Percentiles rank a stretch among this genome's conserved stretches.
Evolutionary conservation across 1,140 invertebrate species (phyloP).

Genomic region (Augochlora pura): DNA sequence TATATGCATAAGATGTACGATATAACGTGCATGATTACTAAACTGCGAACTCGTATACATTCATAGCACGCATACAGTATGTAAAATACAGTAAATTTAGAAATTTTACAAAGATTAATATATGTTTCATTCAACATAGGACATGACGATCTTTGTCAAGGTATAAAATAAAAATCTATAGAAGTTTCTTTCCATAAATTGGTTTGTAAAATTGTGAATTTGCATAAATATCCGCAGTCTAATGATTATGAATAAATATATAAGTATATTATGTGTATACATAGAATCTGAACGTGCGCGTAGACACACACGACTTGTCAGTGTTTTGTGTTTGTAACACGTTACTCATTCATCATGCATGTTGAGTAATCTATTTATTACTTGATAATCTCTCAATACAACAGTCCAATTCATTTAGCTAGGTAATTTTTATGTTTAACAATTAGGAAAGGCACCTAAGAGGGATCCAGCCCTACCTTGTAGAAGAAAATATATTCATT

Average conservation of each 20-base stretch:
- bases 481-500: slow-evolving; percentile 86
- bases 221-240: not conserved
- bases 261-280: slow-evolving; percentile 22
- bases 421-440: slow-evolving; percentile 57
- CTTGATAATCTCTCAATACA: slow-evolving; percentile 27
- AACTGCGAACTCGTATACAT: not conserved
- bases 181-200: not conserved
- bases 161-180: too few relatives aligned
- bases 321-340: slow-evolving; percentile 51
- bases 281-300: slow-evolving; percentile 5
- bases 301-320: slow-evolving; percentile 19
- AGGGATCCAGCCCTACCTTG: slow-evolving; percentile 76
- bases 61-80: not conserved
- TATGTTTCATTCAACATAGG: too few relatives aligned
- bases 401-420: slow-evolving; percentile 61
- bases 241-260: slow-evolving; percentile 51
- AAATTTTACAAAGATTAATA: not conserved
- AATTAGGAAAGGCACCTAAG: slow-evolving; percentile 72
- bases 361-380: slow-evolving; percentile 34
- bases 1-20: slow-evolving; percentile 15
- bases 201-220: not conserved
- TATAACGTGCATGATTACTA: slow-evolving; percentile 42
- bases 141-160: too few relatives aligned
- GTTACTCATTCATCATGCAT: slow-evolving; percentile 39
- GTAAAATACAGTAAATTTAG: not conserved